These are phyloP conservation scores for Elgaria multicarinata DNA, from an alignment of 2,113 vertebrate species.

Conservation along the genomic window DNA sequence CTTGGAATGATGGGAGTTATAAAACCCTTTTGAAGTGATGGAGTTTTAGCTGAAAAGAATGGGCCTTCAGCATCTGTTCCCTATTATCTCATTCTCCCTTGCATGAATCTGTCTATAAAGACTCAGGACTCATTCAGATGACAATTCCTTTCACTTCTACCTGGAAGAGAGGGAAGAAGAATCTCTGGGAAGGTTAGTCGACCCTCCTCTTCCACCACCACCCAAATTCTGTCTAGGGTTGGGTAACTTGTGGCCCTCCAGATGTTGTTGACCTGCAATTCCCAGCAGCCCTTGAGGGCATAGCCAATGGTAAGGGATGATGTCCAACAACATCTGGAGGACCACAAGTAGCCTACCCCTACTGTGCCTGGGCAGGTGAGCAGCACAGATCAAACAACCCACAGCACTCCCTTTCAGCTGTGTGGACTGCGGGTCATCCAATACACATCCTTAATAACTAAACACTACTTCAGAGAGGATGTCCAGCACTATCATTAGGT, in stretches of 20 bases:
- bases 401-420: neutral
- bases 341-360: too few relatives aligned
- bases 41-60: constrained; percentile 24
- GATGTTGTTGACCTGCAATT: too few relatives aligned
- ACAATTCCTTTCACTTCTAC: neutral
- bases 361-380: neutral
- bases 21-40: constrained; percentile 51
- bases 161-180: neutral
- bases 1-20: constrained; percentile 43
- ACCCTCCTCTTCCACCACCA: neutral
- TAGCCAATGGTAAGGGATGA: too few relatives aligned
- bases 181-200: neutral
- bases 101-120: constrained; percentile 39
- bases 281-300: too few relatives aligned
- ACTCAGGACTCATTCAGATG: neutral
- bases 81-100: constrained; percentile 8
- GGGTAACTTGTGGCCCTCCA: too few relatives aligned
- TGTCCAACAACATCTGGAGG: too few relatives aligned
- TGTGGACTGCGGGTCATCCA: neutral
- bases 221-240: too few relatives aligned
- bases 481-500: neutral
- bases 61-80: constrained; percentile 5
- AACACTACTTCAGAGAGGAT: neutral
- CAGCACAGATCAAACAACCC: neutral
- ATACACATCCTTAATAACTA: neutral